Evolutionary conservation across 1,140 invertebrate species (phyloP), one percentile per base, ranked within the genome.

Genomic region (Hermatobates lingyangjiaoensis): DNA sequence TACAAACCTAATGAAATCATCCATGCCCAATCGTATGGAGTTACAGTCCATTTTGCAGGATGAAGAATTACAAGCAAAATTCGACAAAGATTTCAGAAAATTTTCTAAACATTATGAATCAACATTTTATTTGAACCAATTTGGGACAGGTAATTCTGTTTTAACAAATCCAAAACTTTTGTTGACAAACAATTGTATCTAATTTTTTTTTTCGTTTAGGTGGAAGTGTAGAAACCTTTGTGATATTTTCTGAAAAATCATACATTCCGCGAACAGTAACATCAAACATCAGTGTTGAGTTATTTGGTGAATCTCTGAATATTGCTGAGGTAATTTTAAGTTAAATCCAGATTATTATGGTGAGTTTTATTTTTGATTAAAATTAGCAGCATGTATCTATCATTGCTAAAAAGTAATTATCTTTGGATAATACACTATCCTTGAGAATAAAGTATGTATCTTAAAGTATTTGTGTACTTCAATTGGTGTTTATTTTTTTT

Each of bases 221-320:
- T 54, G 79, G 73, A 1, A 81, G 76, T 57, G 74, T 80, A 46
- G 84, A 90, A 63, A 75, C 73, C 0, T 87, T 88, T 65, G 54
- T 93, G 0, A 80, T 96, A 54, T 95, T 89, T 66, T 89, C 88
- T 0, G 77, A 82, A 0, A 80, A 87, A 53, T 93, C 89, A 0
- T 94, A 89, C 60, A 69, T 96, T 24, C 91, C 91, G 1, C 70
- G 87, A 50, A 81, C 85, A 1, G 72, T 76, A 2, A 79, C 71
- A 39, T 68, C 90, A 14, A 94, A 94, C 62, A 69, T 92, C 3
- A 92, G 87, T 0, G 68, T 91, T 1, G 86, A 92, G 62, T 65
- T 94, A 50, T 93, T 94, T 64, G 90, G 90, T 1, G 80, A 89
- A 65, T 85, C 85, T 1, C 75, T 93, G 25, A 94, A 95, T 68